Percentiles rank a stretch among this genome's conserved stretches.
phyloP scores from a whole-genome alignment of 2,888 invertebrate genomes.

The Drosophila ezoana region DNA sequence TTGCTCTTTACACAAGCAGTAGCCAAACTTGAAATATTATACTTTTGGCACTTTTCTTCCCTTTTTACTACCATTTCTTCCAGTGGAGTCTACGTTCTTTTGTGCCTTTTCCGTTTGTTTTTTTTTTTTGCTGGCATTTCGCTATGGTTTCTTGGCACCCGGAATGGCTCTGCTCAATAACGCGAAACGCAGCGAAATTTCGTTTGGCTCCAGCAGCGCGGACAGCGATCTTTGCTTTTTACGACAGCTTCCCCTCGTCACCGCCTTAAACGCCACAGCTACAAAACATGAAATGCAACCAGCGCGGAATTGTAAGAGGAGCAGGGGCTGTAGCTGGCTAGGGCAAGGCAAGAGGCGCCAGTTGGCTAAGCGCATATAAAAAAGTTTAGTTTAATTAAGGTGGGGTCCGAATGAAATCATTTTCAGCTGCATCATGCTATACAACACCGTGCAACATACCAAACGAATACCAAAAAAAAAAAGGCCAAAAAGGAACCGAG shows the following conservation, averaged over 20 bases:
- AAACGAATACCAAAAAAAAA: background rate
- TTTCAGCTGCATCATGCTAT: constrained; percentile 53
- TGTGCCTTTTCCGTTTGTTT: background rate
- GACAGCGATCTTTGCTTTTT: constrained; percentile 74
- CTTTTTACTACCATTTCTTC: constrained; percentile 20
- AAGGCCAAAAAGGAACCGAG: background rate
- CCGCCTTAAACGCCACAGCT: constrained; percentile 50
- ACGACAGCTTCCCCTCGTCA: constrained; percentile 49
- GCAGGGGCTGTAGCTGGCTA: constrained; percentile 2
- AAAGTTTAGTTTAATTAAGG: constrained; percentile 76
- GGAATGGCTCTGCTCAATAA: constrained; percentile 71
- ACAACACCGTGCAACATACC: constrained; percentile 28
- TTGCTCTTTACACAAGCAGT: no score
- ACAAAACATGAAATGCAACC: constrained; percentile 77
- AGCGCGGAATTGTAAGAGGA: constrained; percentile 71
- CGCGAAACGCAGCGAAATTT: constrained; percentile 68
- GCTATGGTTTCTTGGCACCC: constrained; percentile 65
- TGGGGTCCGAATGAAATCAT: constrained; percentile 72
- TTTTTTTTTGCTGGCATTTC: constrained; percentile 37
- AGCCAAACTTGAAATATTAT: background rate
- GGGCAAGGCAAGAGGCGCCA: constrained; percentile 58
- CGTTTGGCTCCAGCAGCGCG: constrained; percentile 71
- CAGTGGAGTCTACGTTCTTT: constrained; percentile 50
- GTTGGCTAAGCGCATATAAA: constrained; percentile 78
- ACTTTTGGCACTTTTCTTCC: background rate